Percentiles rank a stretch among this genome's conserved stretches.
Conservation (phyloP, 2,113 vertebrate species). For the Lycaon pictus region DNA sequence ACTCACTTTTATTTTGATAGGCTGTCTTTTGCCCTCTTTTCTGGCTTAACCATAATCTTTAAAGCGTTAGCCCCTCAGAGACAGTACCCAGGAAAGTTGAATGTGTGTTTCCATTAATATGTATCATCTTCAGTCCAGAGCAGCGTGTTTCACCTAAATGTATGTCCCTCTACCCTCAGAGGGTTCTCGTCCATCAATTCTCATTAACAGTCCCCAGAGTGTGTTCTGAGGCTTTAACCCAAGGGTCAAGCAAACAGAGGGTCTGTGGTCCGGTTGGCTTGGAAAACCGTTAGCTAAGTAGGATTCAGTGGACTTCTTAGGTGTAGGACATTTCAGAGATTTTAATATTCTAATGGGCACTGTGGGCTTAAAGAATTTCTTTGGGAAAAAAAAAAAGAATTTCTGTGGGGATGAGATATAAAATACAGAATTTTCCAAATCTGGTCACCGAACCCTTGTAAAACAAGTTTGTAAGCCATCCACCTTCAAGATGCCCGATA, state of each 20-base stretch:
- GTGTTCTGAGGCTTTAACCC: not conserved
- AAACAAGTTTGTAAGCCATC: not conserved
- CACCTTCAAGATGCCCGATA: not conserved
- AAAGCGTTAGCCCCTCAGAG: not conserved
- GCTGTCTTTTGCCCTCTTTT: not conserved
- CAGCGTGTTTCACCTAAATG: accelerated
- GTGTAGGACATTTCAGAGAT: not conserved
- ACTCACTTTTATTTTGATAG: not conserved
- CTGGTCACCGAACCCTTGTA: not conserved
- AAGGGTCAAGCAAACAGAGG: not conserved
- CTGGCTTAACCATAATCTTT: not conserved
- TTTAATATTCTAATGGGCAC: not conserved
- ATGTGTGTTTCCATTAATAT: accelerated
- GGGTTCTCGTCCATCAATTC: not conserved
- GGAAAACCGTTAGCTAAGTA: not conserved
- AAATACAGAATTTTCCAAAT: not conserved
- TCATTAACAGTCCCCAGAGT: too few species aligned
- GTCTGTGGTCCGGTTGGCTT: not conserved
- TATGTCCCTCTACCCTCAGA: not conserved
- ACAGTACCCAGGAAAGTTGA: not conserved
- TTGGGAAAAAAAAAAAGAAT: too few species aligned
- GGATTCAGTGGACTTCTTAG: not conserved
- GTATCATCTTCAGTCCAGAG: not conserved
- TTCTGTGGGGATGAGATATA: not conserved
- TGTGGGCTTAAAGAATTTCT: not conserved